These are phyloP conservation scores for Eclectus roratus DNA, from an alignment of 2,113 vertebrate genomes.

Conservation along the genomic window DNA sequence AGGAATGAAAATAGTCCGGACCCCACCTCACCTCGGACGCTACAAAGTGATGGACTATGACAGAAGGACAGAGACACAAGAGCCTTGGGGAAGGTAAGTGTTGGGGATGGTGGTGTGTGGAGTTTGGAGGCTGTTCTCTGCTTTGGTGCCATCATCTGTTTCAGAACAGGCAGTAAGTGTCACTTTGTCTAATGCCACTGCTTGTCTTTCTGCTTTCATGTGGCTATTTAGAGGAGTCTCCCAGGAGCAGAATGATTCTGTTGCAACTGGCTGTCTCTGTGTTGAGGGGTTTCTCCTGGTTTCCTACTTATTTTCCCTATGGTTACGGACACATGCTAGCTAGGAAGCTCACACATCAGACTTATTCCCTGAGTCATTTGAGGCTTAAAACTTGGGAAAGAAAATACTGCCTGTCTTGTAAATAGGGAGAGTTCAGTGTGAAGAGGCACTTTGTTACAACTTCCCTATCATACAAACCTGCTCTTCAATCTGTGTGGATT, in stretches of 20 bases:
- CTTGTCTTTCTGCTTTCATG: neutral
- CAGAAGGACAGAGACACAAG: neutral
- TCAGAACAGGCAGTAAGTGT: neutral
- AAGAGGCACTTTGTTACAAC: neutral
- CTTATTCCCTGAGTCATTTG: neutral
- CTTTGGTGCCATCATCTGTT: neutral
- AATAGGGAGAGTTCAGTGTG: neutral
- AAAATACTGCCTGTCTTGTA: neutral
- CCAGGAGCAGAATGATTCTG: neutral
- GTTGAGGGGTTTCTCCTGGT: neutral
- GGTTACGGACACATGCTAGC: neutral
- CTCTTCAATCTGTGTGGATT: neutral
- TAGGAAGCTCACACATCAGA: neutral
- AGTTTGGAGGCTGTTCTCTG: neutral
- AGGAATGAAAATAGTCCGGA: conserved; percentile 67
- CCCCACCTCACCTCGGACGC: conserved; percentile 53
- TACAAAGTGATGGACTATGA: conserved; percentile 65
- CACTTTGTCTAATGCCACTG: neutral
- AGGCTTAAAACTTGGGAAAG: neutral
- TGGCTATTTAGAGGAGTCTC: neutral
- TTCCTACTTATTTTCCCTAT: neutral
- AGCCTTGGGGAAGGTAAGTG: conserved; percentile 52
- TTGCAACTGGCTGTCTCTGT: neutral
- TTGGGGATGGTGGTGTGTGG: neutral
- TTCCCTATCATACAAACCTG: neutral